These are phyloP conservation scores for Fundulus diaphanus DNA, from an alignment of 2,797 vertebrate species.

Conservation along the genomic window DNA sequence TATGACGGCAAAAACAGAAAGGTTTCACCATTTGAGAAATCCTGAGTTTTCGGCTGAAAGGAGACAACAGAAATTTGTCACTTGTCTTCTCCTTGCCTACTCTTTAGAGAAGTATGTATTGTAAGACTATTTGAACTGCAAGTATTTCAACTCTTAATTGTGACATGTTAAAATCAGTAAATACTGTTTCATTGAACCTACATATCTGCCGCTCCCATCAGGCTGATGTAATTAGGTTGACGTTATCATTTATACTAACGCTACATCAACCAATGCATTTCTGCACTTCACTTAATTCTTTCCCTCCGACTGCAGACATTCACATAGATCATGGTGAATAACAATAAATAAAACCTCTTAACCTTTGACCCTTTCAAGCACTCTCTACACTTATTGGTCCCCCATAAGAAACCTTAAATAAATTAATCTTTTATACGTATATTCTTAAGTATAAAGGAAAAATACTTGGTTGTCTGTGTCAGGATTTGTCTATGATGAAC, in stretches of 20 bases:
- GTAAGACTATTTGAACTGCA: not conserved
- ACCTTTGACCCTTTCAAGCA: no score
- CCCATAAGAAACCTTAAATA: no score
- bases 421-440: no score
- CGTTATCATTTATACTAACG: not conserved
- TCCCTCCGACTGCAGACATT: no score
- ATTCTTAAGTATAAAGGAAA: no score
- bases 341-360: no score
- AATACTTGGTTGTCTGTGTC: no score
- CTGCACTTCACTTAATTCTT: not conserved
- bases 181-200: not conserved
- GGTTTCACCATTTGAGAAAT: not conserved
- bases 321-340: no score
- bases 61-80: not conserved
- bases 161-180: not conserved
- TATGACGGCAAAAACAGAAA: slow-evolving; percentile 10
- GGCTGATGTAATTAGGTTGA: not conserved
- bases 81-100: not conserved
- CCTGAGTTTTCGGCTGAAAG: not conserved
- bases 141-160: not conserved
- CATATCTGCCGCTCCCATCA: not conserved
- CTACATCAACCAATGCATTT: not conserved
- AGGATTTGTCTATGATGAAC: no score
- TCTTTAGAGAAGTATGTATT: not conserved
- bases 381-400: no score